phyloP scores from a whole-genome alignment of 2,113 vertebrate genomes.

The Guaruba guarouba region DNA sequence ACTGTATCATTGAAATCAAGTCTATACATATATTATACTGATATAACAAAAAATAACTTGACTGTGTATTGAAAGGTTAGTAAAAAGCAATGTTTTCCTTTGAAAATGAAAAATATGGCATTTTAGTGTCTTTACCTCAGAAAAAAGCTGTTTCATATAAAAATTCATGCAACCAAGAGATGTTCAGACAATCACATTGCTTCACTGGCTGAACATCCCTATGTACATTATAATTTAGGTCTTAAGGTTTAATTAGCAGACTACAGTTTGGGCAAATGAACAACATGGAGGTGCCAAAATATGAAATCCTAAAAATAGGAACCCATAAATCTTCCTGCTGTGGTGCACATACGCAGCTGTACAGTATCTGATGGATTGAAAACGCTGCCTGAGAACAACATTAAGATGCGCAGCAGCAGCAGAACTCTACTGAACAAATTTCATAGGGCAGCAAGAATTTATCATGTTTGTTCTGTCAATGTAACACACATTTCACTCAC shows the following conservation, averaged over 20 bases:
- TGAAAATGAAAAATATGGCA: background rate
- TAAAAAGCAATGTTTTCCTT: constrained; percentile 16
- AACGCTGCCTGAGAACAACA: constrained; percentile 34
- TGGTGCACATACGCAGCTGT: constrained; percentile 46
- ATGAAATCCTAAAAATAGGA: constrained; percentile 71
- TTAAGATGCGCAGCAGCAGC: constrained; percentile 60
- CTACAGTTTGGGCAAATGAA: constrained; percentile 70
- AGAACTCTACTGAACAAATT: constrained; percentile 51
- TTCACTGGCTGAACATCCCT: constrained; percentile 27
- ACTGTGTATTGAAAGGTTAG: background rate
- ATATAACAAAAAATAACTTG: background rate
- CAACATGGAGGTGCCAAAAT: constrained; percentile 59
- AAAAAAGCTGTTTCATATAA: background rate
- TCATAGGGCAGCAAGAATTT: constrained; percentile 57
- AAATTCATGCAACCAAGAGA: background rate
- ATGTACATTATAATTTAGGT: constrained; percentile 67
- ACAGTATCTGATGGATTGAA: constrained; percentile 63
- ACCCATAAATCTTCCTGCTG: constrained; percentile 69
- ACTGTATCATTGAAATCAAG: background rate
- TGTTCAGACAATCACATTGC: background rate
- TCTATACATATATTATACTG: background rate
- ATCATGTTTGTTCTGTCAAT: constrained; percentile 65
- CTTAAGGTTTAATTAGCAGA: constrained; percentile 76
- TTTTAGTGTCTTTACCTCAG: background rate
- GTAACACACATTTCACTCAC: constrained; percentile 38